Evolutionary conservation across 2,113 vertebrate species (phyloP).

Genomic region (mouse (Mus musculus)): GRCm39 chr9:70644001-70644500

Average conservation of each 20-base stretch:
- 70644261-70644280: background rate
- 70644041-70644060: constrained; percentile 8
- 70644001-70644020: background rate
- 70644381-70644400: background rate
- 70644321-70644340: background rate
- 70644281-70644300: background rate
- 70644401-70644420: background rate
- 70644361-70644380: background rate
- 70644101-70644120: constrained; percentile 10
- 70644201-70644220: background rate
- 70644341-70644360: background rate
- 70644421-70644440: background rate
- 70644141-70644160: background rate
- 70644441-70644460: background rate
- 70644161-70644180: constrained; percentile 13
- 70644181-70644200: background rate
- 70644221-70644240: background rate
- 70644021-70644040: constrained; percentile 23
- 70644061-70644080: constrained; percentile 36
- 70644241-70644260: background rate
- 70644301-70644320: background rate
- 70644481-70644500: background rate
- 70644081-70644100: constrained; percentile 21
- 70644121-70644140: constrained; percentile 18
- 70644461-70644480: background rate